Conservation (phyloP, 2,113 vertebrate species). For the Anseranas semipalmata region DNA sequence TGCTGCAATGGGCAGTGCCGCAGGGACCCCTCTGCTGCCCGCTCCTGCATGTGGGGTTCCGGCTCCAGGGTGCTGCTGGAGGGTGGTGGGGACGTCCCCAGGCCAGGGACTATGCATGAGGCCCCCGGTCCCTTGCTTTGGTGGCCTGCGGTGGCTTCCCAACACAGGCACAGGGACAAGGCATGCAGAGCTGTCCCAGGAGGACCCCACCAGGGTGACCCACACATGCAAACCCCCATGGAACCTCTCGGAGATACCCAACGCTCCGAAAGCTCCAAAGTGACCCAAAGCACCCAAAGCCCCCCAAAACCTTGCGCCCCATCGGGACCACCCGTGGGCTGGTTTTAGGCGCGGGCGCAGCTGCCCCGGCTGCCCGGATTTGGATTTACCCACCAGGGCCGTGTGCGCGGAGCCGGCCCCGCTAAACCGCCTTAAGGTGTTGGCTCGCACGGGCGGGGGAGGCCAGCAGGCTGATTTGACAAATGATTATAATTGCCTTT, state of each 20-base stretch:
- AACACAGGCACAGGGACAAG: neutral
- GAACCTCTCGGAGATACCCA: neutral
- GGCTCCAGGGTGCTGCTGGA: neutral
- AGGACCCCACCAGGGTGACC: neutral
- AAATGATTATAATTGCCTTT: slow-evolving; percentile 72
- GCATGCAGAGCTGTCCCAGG: neutral
- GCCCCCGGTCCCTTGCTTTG: rapidly evolving
- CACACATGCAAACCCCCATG: neutral
- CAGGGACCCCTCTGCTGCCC: neutral
- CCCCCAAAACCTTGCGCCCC: neutral
- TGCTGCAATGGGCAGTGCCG: rapidly evolving
- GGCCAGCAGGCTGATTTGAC: slow-evolving; percentile 52
- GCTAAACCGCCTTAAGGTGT: neutral
- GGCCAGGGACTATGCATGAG: rapidly evolving
- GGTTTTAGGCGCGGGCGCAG: neutral
- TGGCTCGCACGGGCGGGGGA: neutral
- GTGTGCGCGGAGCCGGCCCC: neutral
- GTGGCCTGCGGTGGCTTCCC: neutral
- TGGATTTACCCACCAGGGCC: neutral
- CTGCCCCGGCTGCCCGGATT: neutral
- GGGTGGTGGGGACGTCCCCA: neutral
- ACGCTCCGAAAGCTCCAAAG: neutral
- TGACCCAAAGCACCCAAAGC: neutral
- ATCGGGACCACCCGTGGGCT: neutral
- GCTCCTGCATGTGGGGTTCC: neutral